These are phyloP conservation scores for Linurgus olivaceus DNA, from an alignment of 2,797 vertebrate genomes.

Conservation along the genomic window DNA sequence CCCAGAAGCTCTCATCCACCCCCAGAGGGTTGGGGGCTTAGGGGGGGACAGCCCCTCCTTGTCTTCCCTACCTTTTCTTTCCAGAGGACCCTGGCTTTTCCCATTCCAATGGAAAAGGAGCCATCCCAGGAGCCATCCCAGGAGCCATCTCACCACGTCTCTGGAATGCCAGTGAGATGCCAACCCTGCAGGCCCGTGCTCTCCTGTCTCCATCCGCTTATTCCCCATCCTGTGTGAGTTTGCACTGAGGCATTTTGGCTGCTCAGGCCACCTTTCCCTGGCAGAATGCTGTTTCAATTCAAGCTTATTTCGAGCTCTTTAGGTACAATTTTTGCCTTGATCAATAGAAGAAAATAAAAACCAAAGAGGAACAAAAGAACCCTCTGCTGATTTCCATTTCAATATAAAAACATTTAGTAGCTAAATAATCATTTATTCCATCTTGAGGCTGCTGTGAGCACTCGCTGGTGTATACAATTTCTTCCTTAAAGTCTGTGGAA, in stretches of 20 bases:
- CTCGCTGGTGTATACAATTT: neutral
- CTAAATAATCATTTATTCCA: neutral
- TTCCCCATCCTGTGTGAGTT: neutral
- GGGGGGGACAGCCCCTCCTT: neutral
- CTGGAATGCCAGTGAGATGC: neutral
- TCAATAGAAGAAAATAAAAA: conserved; percentile 6
- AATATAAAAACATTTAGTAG: neutral
- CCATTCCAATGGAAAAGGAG: neutral
- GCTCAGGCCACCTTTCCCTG: neutral
- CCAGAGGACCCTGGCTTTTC: too few relatives aligned
- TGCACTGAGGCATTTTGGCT: neutral
- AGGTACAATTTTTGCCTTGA: neutral
- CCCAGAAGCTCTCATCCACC: neutral
- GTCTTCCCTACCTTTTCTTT: neutral
- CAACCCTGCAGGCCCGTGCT: neutral
- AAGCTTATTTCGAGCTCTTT: neutral
- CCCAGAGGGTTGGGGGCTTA: neutral
- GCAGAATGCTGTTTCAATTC: neutral
- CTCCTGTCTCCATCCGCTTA: neutral
- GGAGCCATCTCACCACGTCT: neutral
- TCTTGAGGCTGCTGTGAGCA: neutral
- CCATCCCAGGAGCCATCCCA: neutral
- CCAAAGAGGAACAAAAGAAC: neutral
- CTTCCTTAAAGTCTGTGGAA: conserved; percentile 18
- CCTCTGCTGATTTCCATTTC: neutral